Evolutionary conservation across 2,113 vertebrate species (phyloP), one percentile per base, ranked within the genome.

Genomic region (Sebastes fasciatus): DNA sequence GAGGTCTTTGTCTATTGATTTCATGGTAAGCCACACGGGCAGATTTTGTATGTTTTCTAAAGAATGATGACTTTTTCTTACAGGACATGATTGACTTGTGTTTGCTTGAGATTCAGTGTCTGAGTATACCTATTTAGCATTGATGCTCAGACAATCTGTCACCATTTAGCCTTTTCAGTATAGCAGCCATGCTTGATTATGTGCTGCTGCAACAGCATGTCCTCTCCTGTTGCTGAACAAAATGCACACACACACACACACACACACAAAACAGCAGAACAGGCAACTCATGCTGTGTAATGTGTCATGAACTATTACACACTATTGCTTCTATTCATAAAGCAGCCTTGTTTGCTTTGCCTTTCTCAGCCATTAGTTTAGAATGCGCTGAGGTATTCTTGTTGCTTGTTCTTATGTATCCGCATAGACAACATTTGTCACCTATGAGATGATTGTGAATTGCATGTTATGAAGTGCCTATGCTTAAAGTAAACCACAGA

Each of bases 401-500:
- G 48, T 67, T 62, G 54, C 75, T 34, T 62, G 52, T 87, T 57
- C 34, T 34, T 34, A 34, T 34, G 34, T 34, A 34, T 34, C 34
- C 34, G 34, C 34, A 34, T 34, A 34, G 34, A 34, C 34, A 34
- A 34, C 34, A 57, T 57, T n/a, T 10, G 54, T 57, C 54, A n/a
- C 54, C 19, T n/a, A 21, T 57, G 64, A 88, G 63, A 80, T 69
- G 83, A 80, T 62, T 86, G 74, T 79, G 74, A 76, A 26, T 19
- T 91, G 93, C 94, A 95, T 94, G 94, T 86, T 85, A 89, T 90
- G 61, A 95, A 94, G 93, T 95, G 93, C 94, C 94, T 95, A 88
- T 80, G 89, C 86, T 86, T 86, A 86, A 19, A 73, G 40, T 51
- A 66, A 60, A 73, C 64, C 48, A 83, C 82, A 90, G 69, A 90